Evolutionary conservation across 2,888 invertebrate species (phyloP).

Genomic region (Shargacucullia verbasci): DNA sequence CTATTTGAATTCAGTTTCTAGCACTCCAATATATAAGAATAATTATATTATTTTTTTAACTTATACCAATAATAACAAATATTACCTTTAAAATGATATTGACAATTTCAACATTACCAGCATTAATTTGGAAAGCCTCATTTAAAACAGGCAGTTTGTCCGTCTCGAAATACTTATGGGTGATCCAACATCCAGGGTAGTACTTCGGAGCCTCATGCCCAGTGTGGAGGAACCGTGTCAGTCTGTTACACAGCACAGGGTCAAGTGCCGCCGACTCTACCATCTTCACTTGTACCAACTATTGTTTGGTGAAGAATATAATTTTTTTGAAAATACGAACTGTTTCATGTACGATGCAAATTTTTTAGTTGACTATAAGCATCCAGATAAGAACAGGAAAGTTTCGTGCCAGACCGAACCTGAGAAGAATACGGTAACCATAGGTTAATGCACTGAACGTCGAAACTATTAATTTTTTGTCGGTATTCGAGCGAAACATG

Average conservation of each 20-base stretch:
- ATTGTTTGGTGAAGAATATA: conserved; percentile 32
- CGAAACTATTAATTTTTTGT: conserved; percentile 77
- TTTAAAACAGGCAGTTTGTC: conserved; percentile 79
- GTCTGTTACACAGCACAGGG: conserved; percentile 73
- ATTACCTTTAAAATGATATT: conserved; percentile 77
- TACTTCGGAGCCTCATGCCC: conserved; percentile 87
- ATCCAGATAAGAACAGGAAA: conserved; percentile 58
- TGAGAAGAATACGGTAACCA: conserved; percentile 66
- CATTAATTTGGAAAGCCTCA: conserved; percentile 59
- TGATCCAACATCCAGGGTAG: conserved; percentile 88
- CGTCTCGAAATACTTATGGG: conserved; percentile 83
- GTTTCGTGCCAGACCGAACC: conserved; percentile 58
- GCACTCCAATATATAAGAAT: too few relatives aligned
- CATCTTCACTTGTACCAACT: conserved; percentile 62
- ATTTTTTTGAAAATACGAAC: conserved; percentile 52
- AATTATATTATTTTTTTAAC: too few relatives aligned
- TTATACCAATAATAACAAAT: neutral
- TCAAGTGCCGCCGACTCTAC: conserved; percentile 69
- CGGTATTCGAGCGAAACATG: conserved; percentile 85
- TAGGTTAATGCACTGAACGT: conserved; percentile 74
- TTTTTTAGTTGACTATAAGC: conserved; percentile 52
- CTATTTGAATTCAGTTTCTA: too few relatives aligned
- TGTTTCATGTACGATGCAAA: conserved; percentile 57
- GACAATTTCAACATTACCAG: conserved; percentile 71
- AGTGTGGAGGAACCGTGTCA: conserved; percentile 86